Conservation (phyloP, 2,113 vertebrate species). For the Desmodus rotundus region DNA sequence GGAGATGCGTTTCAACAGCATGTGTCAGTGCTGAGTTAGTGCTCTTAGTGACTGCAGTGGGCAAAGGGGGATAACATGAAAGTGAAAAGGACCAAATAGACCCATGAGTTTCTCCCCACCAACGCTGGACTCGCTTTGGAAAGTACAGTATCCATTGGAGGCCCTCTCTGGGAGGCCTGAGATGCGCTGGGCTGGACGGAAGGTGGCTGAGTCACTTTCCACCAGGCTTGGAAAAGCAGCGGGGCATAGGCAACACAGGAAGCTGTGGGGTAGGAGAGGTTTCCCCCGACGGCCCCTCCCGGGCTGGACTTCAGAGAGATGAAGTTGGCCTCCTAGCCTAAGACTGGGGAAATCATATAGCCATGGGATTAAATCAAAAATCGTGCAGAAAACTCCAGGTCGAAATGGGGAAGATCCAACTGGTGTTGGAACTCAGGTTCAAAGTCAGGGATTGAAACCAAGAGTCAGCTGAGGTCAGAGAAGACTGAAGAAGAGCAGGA, state of each 20-base stretch:
- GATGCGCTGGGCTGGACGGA: not conserved
- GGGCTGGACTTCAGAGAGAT: not conserved
- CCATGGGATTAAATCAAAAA: not conserved
- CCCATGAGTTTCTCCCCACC: not conserved
- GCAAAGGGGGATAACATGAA: rapidly evolving
- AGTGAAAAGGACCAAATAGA: not conserved
- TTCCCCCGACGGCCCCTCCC: not conserved
- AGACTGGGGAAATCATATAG: not conserved
- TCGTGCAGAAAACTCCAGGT: not conserved
- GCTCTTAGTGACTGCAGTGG: too few relatives aligned
- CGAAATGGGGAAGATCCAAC: not conserved
- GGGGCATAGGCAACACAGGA: rapidly evolving
- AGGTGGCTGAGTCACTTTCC: not conserved
- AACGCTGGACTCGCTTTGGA: not conserved
- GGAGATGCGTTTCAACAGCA: not conserved
- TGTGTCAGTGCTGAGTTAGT: not conserved
- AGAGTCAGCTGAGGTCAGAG: not conserved
- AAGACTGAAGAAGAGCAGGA: not conserved
- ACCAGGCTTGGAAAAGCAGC: not conserved
- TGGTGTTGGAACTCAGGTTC: not conserved
- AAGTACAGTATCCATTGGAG: rapidly evolving
- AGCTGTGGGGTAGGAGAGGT: rapidly evolving
- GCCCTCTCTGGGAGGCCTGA: not conserved
- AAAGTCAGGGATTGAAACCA: not conserved
- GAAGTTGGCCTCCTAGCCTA: not conserved